Percentiles rank a stretch among this genome's conserved stretches.
Evolutionary conservation across 2,113 vertebrate genomes (phyloP).

Genomic region (Rousettus leschenaultii): DNA sequence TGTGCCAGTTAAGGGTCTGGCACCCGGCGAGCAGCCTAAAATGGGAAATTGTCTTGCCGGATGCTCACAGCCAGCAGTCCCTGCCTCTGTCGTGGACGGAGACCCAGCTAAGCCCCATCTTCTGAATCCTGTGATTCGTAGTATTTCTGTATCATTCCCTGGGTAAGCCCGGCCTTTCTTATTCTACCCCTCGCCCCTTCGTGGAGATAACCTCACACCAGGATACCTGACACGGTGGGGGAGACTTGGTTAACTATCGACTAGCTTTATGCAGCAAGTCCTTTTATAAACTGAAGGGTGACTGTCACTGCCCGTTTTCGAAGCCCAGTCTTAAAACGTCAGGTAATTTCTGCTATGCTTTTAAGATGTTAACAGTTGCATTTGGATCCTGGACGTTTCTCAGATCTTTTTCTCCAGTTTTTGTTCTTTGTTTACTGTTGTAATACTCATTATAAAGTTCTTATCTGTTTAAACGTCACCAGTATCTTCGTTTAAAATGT

Average conservation of each 20-base stretch:
- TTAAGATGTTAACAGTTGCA: not conserved
- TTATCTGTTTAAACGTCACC: too few relatives aligned
- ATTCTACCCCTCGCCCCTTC: too few relatives aligned
- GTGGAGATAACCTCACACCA: too few relatives aligned
- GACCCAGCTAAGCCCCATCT: rapidly evolving
- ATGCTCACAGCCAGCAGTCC: rapidly evolving
- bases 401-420: not conserved
- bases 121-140: not conserved
- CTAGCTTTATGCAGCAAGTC: rapidly evolving
- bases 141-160: rapidly evolving
- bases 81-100: rapidly evolving
- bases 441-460: not conserved
- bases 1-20: not conserved
- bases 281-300: too few relatives aligned
- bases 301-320: not conserved
- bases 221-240: too few relatives aligned
- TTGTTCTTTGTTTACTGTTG: not conserved
- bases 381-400: not conserved
- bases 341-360: rapidly evolving
- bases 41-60: rapidly evolving
- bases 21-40: rapidly evolving
- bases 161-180: not conserved
- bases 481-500: not conserved
- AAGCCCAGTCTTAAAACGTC: not conserved
- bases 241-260: rapidly evolving